Evolutionary conservation across 2,888 invertebrate genomes (phyloP), one percentile per base, ranked within the genome.

Genomic region (Calameuta pallipes): DNA sequence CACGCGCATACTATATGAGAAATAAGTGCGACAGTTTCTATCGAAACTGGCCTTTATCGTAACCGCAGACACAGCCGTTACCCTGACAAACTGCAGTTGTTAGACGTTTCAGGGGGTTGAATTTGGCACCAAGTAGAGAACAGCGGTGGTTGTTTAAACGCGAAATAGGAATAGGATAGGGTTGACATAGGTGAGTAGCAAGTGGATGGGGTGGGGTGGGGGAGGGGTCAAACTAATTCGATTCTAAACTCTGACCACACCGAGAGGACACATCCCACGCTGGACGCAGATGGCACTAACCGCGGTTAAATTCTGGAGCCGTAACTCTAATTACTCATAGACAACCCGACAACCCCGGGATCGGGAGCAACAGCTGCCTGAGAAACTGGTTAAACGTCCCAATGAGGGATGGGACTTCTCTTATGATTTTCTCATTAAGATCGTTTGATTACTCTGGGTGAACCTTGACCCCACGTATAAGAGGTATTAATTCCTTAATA

Each of bases 241-340:
- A 91, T 91, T 91, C 91, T 91, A 91, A 91, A 91, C 90, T 91
- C 91, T 90, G 91, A 91, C 90, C 91, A 86, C 90, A 89, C 86
- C 74, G 84, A 81, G 84, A 83, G 82, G 82, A 83, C 87, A 82
- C 82, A 41, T 41, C 85, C 86, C 81, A 83, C 83, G 86, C 86
- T 86, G 91, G 91, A 91, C 91, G 88, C 91, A 91, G 91, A 91
- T 91, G 91, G 91, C 89, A 89, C 90, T 89, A 90, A 91, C 90
- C 91, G 89, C 89, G 90, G 90, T 90, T 91, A 88, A 91, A 91
- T 91, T 91, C 91, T 91, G 89, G 89, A 90, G 87, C 90, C 90
- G 90, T 90, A 90, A 90, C 90, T 91, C 91, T 91, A 91, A 91
- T 91, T 91, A 91, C 91, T 91, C 91, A 91, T 91, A 91, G 91